Conservation (phyloP, 2,888 invertebrate genomes). For the Pseudolycoriella hygida region DNA sequence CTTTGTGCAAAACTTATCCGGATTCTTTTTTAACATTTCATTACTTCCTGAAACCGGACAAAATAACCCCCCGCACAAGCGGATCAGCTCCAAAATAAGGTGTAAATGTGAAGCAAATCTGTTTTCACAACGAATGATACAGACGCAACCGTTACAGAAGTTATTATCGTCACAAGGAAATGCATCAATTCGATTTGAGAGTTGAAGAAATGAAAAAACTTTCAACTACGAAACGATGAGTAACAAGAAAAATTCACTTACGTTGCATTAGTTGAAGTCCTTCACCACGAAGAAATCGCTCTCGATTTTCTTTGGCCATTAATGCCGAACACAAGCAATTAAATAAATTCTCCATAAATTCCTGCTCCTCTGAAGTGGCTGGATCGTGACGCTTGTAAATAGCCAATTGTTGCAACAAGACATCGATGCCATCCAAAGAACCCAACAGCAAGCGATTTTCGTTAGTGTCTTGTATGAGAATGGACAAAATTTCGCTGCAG, state of each 20-base stretch:
- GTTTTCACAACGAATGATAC: too few relatives aligned
- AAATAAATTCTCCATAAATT: constrained; percentile 98
- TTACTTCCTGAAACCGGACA: too few relatives aligned
- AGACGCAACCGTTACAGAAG: too few relatives aligned
- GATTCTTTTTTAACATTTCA: too few relatives aligned
- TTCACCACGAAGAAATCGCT: constrained; percentile 87
- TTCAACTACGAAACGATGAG: too few relatives aligned
- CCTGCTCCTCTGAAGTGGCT: constrained; percentile 77
- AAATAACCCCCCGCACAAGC: too few relatives aligned
- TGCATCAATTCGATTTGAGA: too few relatives aligned
- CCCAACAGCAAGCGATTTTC: constrained; percentile 67
- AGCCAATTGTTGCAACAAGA: constrained; percentile 84
- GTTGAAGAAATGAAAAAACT: too few relatives aligned
- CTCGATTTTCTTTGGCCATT: constrained; percentile 74
- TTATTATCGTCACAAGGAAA: too few relatives aligned
- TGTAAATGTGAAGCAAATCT: too few relatives aligned
- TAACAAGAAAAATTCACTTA: constrained; percentile 14
- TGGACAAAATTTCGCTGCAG: constrained; percentile 88
- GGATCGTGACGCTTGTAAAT: constrained; percentile 93
- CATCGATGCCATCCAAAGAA: constrained; percentile 92
- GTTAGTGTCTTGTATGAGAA: constrained; percentile 78
- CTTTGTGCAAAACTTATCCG: too few relatives aligned
- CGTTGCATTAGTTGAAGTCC: constrained; percentile 94
- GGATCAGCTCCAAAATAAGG: too few relatives aligned
- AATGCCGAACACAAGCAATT: constrained; percentile 87